Conservation (phyloP, 2,113 vertebrate species). For the Polyodon spathula region DNA sequence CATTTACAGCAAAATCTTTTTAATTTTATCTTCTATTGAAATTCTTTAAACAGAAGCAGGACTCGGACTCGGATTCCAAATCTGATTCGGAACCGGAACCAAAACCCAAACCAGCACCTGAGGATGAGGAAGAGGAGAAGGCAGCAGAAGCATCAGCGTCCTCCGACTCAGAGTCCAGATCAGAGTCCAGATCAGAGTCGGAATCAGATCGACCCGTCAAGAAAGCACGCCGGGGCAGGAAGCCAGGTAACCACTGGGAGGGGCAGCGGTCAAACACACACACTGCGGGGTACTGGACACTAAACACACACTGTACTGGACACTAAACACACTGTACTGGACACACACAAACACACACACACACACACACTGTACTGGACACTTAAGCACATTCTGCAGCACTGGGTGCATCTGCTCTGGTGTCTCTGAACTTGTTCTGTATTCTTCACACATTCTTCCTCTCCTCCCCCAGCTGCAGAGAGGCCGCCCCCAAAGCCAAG, state of each 20-base stretch:
- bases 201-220: constrained; percentile 77
- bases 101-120: neutral
- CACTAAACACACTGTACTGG: too few species aligned
- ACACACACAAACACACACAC: too few species aligned
- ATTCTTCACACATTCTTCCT: too few species aligned
- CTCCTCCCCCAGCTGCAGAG: constrained; percentile 42
- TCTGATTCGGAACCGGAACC: constrained; percentile 62
- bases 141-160: constrained; percentile 62
- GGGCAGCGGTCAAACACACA: neutral
- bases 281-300: neutral
- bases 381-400: too few species aligned
- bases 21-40: neutral
- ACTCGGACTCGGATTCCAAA: constrained; percentile 65
- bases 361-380: too few species aligned
- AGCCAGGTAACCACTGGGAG: constrained; percentile 61
- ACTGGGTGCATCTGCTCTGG: too few species aligned
- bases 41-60: constrained; percentile 52
- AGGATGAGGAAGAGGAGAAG: constrained; percentile 50
- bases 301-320: too few species aligned
- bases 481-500: constrained; percentile 79
- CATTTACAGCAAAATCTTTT: too few species aligned
- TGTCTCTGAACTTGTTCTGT: neutral
- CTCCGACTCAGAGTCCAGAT: constrained; percentile 31
- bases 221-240: constrained; percentile 66
- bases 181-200: constrained; percentile 57